Base-by-base conservation (phyloP, 2,888 invertebrate genomes). In the Schizotus pectinicornis region DNA sequence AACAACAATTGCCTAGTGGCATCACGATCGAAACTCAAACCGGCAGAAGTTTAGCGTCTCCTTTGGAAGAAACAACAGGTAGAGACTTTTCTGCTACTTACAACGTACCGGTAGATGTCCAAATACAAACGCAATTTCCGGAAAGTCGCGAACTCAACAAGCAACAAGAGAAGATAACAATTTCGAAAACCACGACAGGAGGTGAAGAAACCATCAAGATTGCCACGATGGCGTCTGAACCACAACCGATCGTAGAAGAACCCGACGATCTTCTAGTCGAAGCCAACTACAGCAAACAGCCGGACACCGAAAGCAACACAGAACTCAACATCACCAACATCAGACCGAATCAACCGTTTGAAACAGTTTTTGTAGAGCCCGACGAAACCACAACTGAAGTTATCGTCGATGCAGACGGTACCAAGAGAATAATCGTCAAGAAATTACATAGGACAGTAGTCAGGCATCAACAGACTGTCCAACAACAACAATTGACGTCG, bases 331-430 rank as follows among this genome's bases (percentile, higher is more conserved):
- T 92, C 33, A 83, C 86, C 6, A 91, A 90, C 72, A 86, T 87
- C 46, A 80, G 87, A 31, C 90, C 91, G 0, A 77, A 77, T 63
- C 89, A 90, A 68, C 85, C 91, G 0, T 92, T 92, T 71, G 92
- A 92, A 78, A 92, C 92, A 0, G 84, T 91, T 3, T 86, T 92
- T 74, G 86, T 90, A 0, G 91, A 92, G 75, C 92, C 92, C 0
- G 91, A 91, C 75, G 89, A 91, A 74, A 90, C 91, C 1, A 91
- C 90, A 0, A 92, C 92, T 0, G 90, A 91, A 79, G 89, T 92
- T 2, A 85, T 90, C n/a, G 85, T 88, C 0, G 91, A 91, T 69
- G 86, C 91, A 11, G 92, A 92, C 74, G 92, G 92, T 3, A 90
- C 90, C 0, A 91, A 89, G 72, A 83, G 90, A 65, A 91, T 92